Base-by-base conservation (phyloP, 2,113 vertebrate species). In the Ursus arctos region DNA sequence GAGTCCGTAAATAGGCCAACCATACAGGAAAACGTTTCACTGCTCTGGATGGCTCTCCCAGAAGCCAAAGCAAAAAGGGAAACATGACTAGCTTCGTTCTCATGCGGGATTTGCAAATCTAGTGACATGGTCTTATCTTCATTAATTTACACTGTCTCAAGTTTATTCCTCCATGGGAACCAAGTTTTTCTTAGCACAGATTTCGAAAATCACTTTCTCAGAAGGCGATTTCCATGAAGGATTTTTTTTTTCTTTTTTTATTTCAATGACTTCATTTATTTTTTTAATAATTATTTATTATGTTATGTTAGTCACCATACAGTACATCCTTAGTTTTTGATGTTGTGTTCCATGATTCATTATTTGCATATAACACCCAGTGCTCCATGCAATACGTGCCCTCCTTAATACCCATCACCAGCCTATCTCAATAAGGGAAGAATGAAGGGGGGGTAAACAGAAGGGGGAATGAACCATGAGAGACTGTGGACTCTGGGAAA, bases 61-160 rank as follows among this genome's bases (percentile, higher is more conserved):
- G 63, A 80, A 98, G 87, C 55, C 94, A 97, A 28, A 82, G 90
- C 22, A 81, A 94, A 95, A 94, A 80, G 55, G 22, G 36, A 96
- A 94, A 88, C 6, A 15, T 21, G 24, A n/a, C 1, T 28, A 82
- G 43, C 19, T 74, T 49, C 47, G 49, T 61, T 87, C 24, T 59
- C 36, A 3, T 7, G 16, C n/a, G 31, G 40, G 36, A 63, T 16
- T 1, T 28, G 76, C 83, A 53, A 88, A 59, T 69, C 83, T 43
- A 47, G 26, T 2, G 21, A 14, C 36, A 11, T 10, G 31, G 40
- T 33, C 90, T 86, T 33, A n/a, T 26, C 6, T 33, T 93, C 86
- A 26, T 24, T 88, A 51, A 93, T 11, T 85, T 51, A 43, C 67
- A 43, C 74, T 51, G 33, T 36, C 49, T 19, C 31, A 1, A 47